Evolutionary conservation across 2,113 vertebrate genomes (phyloP), one percentile per base, ranked within the genome.

Genomic region (Perognathus longimembris): DNA sequence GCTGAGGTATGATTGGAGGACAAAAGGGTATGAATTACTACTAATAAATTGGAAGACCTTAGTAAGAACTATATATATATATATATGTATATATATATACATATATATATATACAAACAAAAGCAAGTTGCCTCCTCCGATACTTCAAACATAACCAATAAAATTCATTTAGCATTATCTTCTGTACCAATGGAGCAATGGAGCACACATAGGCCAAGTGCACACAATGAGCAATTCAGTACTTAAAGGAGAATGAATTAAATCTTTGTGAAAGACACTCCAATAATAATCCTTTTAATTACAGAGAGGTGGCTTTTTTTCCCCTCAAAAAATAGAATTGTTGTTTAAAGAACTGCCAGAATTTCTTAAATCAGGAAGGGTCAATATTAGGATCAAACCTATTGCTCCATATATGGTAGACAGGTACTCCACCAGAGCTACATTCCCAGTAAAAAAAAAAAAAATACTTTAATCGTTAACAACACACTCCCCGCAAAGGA

Each of bases 81-180:
- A n/a, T n/a, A n/a, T n/a, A n/a, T n/a, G n/a, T n/a, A n/a, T n/a
- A n/a, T n/a, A n/a, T n/a, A n/a, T n/a, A n/a, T n/a, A n/a, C n/a
- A n/a, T n/a, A n/a, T n/a, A n/a, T n/a, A n/a, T n/a, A n/a, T n/a
- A n/a, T n/a, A n/a, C n/a, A n/a, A n/a, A n/a, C n/a, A 97, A 98
- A 97, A 98, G 95, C 98, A 98, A 98, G 98, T 97, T 98, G 98
- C 98, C 97, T 98, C 98, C 96, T 97, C 91, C 94, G 98, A 97
- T 97, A 98, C 93, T 96, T 96, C 70, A 86, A 95, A 93, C 96
- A 97, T 96, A 97, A 94, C 96, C 96, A 97, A 79, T 96, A 94
- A 96, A 96, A 95, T 96, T 95, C 89, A 94, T 97, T 95, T 91
- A 96, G 80, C 93, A 92, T 95, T 90, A 95, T 92, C 91, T 80